Base-by-base conservation (phyloP, 1,140 invertebrate species). In the Dreissena polymorpha region DNA sequence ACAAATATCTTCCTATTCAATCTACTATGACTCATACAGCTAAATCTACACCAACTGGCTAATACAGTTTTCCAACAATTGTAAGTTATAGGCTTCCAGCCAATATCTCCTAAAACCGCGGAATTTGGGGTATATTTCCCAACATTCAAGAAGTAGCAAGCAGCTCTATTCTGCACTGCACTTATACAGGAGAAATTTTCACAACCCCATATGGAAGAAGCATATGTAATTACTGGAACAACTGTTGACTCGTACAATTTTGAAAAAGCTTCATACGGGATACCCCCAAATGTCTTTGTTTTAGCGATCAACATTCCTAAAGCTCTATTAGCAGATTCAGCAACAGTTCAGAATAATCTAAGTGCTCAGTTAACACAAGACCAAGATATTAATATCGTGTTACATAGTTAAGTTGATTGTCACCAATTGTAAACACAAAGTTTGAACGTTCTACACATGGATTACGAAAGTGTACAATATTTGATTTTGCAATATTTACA, bases 401-500 rank as follows among this genome's bases (percentile, higher is more conserved):
- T 18, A 86, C 81, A 74, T 69, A 25, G 21, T 86, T 72, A 23
- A 86, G 10, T 39, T 23, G 18, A 25, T 57, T 21, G n/a, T 69
- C 68, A 78, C 84, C 78, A 82, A 50, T 72, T 76, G 23, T 85
- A 70, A 77, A 27, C 21, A 23, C 49, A 71, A 7, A 71, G 1
- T 68, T 27, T 65, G 16, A 84, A 16, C 53, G 21, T 27, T 16
- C 63, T 65, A 73, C 68, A 53, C 7, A 68, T 68, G 21, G 65
- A 70, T 77, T 86, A 39, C 73, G 60, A 65, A 86, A 86, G 63
- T 75, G 69, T 29, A 83, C 49, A 69, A 86, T 60, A 16, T 83
- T 83, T 21, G 74, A 65, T 73, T 86, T 83, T 10, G 21, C 12
- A 50, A 70, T 21, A 39, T 86, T 79, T 23, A 86, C 75, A 27